Evolutionary conservation across 2,113 vertebrate species (phyloP), one percentile per base, ranked within the genome.

Genomic region (Phrynosoma platyrhinos): DNA sequence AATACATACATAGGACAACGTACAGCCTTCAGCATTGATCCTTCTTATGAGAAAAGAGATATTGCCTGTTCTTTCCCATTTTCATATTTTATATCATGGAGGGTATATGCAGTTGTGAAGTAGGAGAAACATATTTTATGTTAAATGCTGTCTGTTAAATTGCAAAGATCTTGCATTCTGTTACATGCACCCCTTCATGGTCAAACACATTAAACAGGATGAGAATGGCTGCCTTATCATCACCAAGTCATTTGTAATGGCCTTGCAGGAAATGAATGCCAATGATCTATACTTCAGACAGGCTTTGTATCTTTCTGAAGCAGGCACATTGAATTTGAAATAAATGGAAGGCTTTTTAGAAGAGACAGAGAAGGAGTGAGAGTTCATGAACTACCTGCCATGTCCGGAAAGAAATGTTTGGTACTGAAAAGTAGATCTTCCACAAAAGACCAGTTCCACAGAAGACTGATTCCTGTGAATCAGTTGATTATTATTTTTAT

Each of bases 211-310:
- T 88, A 32, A 40, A 90, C 84, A 86, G 40, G 72, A 83, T 23
- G n/a, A 53, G 87, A 89, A 89, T 68, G 42, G 86, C 55, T 79
- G 90, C 36, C 76, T 79, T 83, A 89, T 55, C 85, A 62, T 89
- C 91, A 87, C 88, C 83, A 86, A 62, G 92, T 86, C 55, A 92
- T 78, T 69, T 87, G 83, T 75, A 92, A 30, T 55, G 72, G 55
- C 88, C 91, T 91, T 90, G 83, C 72, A 87, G 64, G 83, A 47
- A 68, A 23, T 76, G 83, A 91, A 78, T 30, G 40, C 23, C 75
- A 40, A 85, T 66, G 66, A 92, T 82, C 76, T 69, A 36, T 36
- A 58, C 69, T 52, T 30, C 53, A 74, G 52, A 36, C 82, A 66
- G 69, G 53, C 4, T 62, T 8, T 86, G 75, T 53, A 32, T 79